phyloP scores from a whole-genome alignment of 2,113 vertebrate genomes.

The Dicaeum eximium region DNA sequence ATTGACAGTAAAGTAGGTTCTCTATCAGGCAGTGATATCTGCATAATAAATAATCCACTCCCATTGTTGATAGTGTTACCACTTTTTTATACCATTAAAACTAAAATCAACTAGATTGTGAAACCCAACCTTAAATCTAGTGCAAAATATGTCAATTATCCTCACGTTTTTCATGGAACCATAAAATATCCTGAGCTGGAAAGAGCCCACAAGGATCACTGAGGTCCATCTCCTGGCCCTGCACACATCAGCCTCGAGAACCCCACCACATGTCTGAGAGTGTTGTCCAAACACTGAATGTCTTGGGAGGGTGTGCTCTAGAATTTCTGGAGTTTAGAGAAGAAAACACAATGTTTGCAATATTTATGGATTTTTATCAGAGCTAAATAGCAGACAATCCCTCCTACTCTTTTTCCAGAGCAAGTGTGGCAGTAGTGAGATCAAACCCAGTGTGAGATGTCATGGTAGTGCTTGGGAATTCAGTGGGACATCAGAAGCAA shows the following conservation, averaged over 20 bases:
- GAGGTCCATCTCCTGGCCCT: not conserved
- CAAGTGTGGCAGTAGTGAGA: rapidly evolving
- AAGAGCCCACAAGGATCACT: not conserved
- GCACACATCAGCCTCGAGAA: not conserved
- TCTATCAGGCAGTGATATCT: not conserved
- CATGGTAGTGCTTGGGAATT: not conserved
- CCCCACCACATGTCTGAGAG: not conserved
- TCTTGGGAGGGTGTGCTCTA: not conserved
- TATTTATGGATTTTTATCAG: not conserved
- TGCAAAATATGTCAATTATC: not conserved
- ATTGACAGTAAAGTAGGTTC: not conserved
- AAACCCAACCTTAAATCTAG: not conserved
- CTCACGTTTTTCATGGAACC: not conserved
- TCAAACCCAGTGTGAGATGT: not conserved
- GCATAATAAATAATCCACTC: not conserved
- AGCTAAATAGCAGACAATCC: not conserved
- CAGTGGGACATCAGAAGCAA: not conserved
- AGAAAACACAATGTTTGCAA: not conserved
- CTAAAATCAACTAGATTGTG: not conserved
- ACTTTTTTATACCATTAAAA: not conserved
- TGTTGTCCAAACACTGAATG: no score
- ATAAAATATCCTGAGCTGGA: not conserved
- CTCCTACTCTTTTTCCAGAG: not conserved
- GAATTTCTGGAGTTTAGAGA: not conserved
- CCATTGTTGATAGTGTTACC: not conserved